Percentiles rank a stretch among this genome's conserved stretches.
Evolutionary conservation across 1,140 invertebrate species (phyloP).

Genomic region (Neotoxoptera formosana): DNA sequence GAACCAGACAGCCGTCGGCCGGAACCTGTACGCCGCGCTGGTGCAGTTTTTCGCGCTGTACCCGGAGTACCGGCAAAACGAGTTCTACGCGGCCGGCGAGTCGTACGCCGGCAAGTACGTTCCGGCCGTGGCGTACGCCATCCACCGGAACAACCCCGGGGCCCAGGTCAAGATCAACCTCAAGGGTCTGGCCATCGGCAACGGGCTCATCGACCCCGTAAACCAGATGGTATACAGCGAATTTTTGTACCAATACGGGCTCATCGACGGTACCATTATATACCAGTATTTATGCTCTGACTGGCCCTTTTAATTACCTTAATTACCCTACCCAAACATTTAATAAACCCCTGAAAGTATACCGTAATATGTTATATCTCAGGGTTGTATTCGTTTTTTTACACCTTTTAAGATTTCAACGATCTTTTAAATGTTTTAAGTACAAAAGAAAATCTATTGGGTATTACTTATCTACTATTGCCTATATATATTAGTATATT

Average conservation of each 20-base stretch:
- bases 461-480: background rate
- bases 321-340: background rate
- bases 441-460: background rate
- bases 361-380: background rate
- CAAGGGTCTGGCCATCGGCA: slow-evolving; percentile 83
- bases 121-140: slow-evolving; percentile 66
- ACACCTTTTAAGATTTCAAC: background rate
- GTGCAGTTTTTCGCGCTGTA: slow-evolving; percentile 78
- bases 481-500: no score
- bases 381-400: background rate
- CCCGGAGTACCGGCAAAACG: slow-evolving; percentile 60
- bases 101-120: slow-evolving; percentile 70
- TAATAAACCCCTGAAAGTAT: background rate
- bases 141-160: slow-evolving; percentile 66
- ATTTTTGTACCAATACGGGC: slow-evolving; percentile 83
- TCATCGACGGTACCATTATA: slow-evolving; percentile 20
- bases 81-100: slow-evolving; percentile 65
- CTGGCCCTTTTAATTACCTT: background rate
- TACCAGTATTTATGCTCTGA: background rate
- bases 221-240: slow-evolving; percentile 81
- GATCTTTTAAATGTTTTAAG: background rate
- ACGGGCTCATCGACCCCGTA: slow-evolving; percentile 82
- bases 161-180: slow-evolving; percentile 72
- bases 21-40: slow-evolving; percentile 72
- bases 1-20: slow-evolving; percentile 74